A percentile compares a stretch with the other conserved stretches of the same genome.
Evolutionary conservation across 1,140 invertebrate species (phyloP).

Genomic region (Cherax destructor): DNA sequence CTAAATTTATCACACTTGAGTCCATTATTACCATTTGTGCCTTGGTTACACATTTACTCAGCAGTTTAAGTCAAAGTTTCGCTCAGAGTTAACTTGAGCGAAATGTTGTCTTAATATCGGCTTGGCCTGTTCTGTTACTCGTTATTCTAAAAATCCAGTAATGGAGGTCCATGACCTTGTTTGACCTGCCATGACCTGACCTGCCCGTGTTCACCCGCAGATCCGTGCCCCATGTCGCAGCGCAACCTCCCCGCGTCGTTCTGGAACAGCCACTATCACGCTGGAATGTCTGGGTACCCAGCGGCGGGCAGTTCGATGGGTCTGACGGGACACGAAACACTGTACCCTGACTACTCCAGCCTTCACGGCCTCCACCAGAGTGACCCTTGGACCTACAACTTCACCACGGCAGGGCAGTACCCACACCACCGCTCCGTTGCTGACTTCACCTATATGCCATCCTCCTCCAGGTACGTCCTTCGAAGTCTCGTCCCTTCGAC

Average conservation of each 20-base stretch:
- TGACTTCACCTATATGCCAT: constrained; percentile 60
- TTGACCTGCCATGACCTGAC: not conserved
- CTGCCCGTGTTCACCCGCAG: constrained; percentile 67
- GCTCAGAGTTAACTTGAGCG: too few relatives aligned
- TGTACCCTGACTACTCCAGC: constrained; percentile 69
- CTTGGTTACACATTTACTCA: too few relatives aligned
- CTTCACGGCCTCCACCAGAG: constrained; percentile 72
- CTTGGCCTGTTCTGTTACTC: too few relatives aligned
- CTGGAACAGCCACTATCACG: constrained; percentile 76
- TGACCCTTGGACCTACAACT: constrained; percentile 72
- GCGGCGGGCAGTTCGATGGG: constrained; percentile 55
- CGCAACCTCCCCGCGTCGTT: constrained; percentile 76
- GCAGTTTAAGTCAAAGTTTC: too few relatives aligned
- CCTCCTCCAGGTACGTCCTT: constrained; percentile 46
- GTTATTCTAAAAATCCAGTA: too few relatives aligned
- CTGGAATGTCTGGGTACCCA: constrained; percentile 58
- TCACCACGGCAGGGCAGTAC: constrained; percentile 55
- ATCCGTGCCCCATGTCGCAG: constrained; percentile 76
- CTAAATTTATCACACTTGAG: too few relatives aligned
- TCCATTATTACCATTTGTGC: too few relatives aligned
- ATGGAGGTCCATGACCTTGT: too few relatives aligned
- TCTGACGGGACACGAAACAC: constrained; percentile 50
- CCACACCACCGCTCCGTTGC: constrained; percentile 50
- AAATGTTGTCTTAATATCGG: too few relatives aligned
- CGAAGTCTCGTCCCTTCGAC: not conserved